Base-by-base conservation (phyloP, 2,113 vertebrate genomes). In the Chloroceryle aenea region DNA sequence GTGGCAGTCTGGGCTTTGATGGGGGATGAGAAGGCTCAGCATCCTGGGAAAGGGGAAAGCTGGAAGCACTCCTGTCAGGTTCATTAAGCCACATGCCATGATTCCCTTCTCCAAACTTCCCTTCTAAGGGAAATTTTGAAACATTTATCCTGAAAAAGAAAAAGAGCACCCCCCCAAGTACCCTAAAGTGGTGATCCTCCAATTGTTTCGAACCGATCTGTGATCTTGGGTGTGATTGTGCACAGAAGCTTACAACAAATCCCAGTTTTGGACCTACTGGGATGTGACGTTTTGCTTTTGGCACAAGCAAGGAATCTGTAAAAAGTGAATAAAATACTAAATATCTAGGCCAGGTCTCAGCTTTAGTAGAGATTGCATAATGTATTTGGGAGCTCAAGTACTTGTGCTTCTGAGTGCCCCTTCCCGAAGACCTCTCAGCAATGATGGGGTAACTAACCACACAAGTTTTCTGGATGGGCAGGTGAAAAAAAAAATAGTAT, bases 401-500 rank as follows among this genome's bases (percentile, higher is more conserved):
- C 43, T 40, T 81, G 55, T 59, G 47, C 7, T 84, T 82, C 73
- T 58, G 56, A 75, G 45, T 50, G 40, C 29, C 66, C 30, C 72
- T 85, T 68, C 50, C 63, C 64, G 84, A 71, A 62, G 68, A 68
- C 50, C 1, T 3, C 43, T 89, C 42, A 50, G 48, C 64, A 63
- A 76, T 55, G 58, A 32, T 64, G 38, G 91, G 77, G 55, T 86
- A 89, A 79, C 90, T 72, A 90, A 89, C 94, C 87, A 96, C 90
- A 75, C 85, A 94, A 91, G 90, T 91, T 97, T 97, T 78, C 85
- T 96, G 79, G 43, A 76, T 87, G 82, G 88, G 71, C 89, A 95
- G 73, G 84, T 92, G 73, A 53, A 63, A 89, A 88, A 87, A 96
- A 95, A 85, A 4, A 14, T 3, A 74, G 69, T 90, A 88, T 94